phyloP scores from a whole-genome alignment of 2,888 invertebrate genomes.

The Epistrophe grossulariae region DNA sequence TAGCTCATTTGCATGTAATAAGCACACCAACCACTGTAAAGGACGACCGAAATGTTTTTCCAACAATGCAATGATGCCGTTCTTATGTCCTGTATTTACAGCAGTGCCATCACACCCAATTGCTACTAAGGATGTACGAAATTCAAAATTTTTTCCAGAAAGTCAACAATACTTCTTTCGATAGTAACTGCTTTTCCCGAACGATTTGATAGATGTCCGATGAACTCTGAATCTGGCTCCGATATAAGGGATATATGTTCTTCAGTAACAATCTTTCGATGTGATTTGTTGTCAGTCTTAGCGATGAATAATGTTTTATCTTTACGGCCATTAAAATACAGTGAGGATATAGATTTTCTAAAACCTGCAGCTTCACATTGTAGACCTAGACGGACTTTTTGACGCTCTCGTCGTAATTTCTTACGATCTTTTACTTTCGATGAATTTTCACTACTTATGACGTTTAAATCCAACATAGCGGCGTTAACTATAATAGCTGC shows the following conservation, averaged over 20 bases:
- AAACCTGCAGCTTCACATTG: too few species aligned
- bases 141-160: not conserved
- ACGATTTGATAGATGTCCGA: slow-evolving; percentile 11
- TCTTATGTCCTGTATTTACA: slow-evolving; percentile 22
- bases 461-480: too few species aligned
- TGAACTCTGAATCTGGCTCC: slow-evolving; percentile 9
- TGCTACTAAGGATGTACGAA: not conserved
- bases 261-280: slow-evolving; percentile 6
- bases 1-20: not conserved
- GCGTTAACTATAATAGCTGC: not conserved
- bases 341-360: too few species aligned
- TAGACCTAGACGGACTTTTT: not conserved
- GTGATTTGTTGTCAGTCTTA: slow-evolving; percentile 8
- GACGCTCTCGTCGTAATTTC: not conserved
- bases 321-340: too few species aligned
- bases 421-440: too few species aligned
- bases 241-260: slow-evolving; percentile 1
- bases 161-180: not conserved
- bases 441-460: too few species aligned
- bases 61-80: slow-evolving; percentile 12
- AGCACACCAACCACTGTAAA: not conserved
- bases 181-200: slow-evolving; percentile 26
- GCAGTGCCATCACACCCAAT: slow-evolving; percentile 21
- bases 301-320: too few species aligned
- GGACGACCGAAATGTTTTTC: not conserved